Evolutionary conservation across 2,113 vertebrate species (phyloP), one percentile per base, ranked within the genome.

Genomic region (Psittacara wagleri): DNA sequence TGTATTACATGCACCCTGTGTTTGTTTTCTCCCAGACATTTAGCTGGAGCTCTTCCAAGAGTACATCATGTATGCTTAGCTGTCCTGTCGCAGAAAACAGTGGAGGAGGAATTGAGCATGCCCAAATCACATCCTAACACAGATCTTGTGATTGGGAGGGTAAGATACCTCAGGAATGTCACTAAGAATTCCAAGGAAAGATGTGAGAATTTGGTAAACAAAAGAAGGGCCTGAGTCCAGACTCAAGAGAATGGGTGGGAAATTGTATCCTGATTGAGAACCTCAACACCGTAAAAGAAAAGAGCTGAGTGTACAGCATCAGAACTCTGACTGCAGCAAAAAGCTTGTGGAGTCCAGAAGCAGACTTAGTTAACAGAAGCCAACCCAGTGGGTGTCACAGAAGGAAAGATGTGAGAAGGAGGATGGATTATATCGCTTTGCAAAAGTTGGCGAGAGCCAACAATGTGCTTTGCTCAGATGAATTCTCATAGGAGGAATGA

Each of bases 21-120:
- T 69, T 92, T 86, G 44, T 69, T 92, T 80, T 46, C 75, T 92
- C 76, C 37, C 68, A 70, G 67, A 77, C 72, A 37, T 44, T 61
- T 64, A n/a, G 15, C 44, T 93, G 85, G 92, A 94, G 44, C n/a
- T 67, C 49, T 74, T 90, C 90, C 90, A 92, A 73, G 85, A 90
- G 41, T 79, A 37, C 2, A 2, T 88, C 72, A 90, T 90, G n/a
- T 37, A 72, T 73, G 54, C 75, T 79, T 82, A 67, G 66, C 70
- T 82, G 44, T 82, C 51, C 79, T 59, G 5, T 37, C 74, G 18
- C 66, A 76, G 57, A 83, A 52, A 85, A 69, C 5, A 79, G 54
- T 18, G 82, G 85, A 88, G 82, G 80, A 92, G 83, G 54, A 41
- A 83, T 41, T 46, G 44, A 90, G 33, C 1, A 0, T 83, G 70